phyloP scores from a whole-genome alignment of 2,113 vertebrate species.

The Paraplagusia blochii region DNA sequence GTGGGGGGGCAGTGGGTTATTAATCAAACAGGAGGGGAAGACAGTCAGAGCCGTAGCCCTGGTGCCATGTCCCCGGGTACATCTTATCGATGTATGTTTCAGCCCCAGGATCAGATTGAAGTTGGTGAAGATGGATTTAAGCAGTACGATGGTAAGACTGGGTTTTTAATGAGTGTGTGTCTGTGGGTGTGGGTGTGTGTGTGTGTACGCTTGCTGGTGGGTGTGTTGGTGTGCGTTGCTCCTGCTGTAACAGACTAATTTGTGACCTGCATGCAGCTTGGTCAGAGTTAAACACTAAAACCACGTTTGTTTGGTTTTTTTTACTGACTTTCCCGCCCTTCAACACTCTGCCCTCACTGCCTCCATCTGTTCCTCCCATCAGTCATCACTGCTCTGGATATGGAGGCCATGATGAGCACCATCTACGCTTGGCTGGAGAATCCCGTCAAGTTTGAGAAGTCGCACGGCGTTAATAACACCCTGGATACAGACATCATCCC shows the following conservation, averaged over 20 bases:
- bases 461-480: constrained; percentile 87
- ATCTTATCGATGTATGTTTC: constrained; percentile 82
- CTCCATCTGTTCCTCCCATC: too few species aligned
- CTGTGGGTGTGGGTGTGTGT: constrained; percentile 7
- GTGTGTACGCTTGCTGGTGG: not conserved
- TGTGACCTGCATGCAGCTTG: constrained; percentile 54
- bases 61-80: constrained; percentile 74
- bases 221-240: constrained; percentile 21
- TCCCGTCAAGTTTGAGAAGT: constrained; percentile 90
- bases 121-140: constrained; percentile 96
- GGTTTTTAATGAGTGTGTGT: constrained; percentile 56
- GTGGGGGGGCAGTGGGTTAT: constrained; percentile 18
- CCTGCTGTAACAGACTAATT: constrained; percentile 19
- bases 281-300: not conserved
- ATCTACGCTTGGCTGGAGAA: constrained; percentile 88
- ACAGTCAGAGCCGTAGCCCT: constrained; percentile 45
- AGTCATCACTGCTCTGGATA: constrained; percentile 91
- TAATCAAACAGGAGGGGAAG: constrained; percentile 3
- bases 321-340: not conserved
- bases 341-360: too few species aligned
- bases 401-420: constrained; percentile 95
- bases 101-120: constrained; percentile 97
- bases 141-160: constrained; percentile 95
- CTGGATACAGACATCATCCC: constrained; percentile 73
- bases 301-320: not conserved